phyloP scores from a whole-genome alignment of 2,797 vertebrate species.

The Diplodus puntazzo region DNA sequence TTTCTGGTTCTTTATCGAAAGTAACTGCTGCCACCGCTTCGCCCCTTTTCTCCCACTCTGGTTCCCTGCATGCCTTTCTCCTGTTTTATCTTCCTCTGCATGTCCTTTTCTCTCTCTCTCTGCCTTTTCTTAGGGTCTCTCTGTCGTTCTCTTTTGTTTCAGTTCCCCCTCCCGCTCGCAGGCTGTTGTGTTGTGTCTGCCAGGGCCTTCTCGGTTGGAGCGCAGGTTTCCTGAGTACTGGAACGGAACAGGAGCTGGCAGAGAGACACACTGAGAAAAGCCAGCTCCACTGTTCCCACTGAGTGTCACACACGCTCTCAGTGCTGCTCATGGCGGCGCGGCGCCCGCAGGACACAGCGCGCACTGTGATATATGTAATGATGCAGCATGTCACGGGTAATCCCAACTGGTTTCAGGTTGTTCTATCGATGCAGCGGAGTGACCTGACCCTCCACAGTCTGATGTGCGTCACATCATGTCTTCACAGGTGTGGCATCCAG shows the following conservation, averaged over 20 bases:
- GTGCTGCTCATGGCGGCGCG: slow-evolving; percentile 43
- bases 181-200: slow-evolving; percentile 84
- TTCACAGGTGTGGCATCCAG: background rate
- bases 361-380: slow-evolving; percentile 48
- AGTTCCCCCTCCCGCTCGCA: slow-evolving; percentile 65
- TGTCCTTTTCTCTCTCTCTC: slow-evolving; percentile 6
- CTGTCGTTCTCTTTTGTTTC: slow-evolving; percentile 43
- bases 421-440: slow-evolving; percentile 7
- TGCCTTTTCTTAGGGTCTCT: slow-evolving; percentile 14
- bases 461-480: slow-evolving; percentile 26
- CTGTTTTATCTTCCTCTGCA: slow-evolving; percentile 31
- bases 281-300: slow-evolving; percentile 80
- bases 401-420: slow-evolving; percentile 50
- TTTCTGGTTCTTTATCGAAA: slow-evolving; percentile 39
- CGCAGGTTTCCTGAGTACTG: slow-evolving; percentile 83
- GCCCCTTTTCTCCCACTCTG: slow-evolving; percentile 24
- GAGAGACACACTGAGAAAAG: slow-evolving; percentile 74
- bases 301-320: slow-evolving; percentile 64
- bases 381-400: slow-evolving; percentile 49
- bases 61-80: slow-evolving; percentile 24
- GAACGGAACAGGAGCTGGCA: slow-evolving; percentile 84
- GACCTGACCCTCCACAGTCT: slow-evolving; percentile 32
- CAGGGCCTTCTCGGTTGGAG: slow-evolving; percentile 76
- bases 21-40: slow-evolving; percentile 32
- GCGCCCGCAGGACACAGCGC: slow-evolving; percentile 35